Evolutionary conservation across 2,797 vertebrate genomes (phyloP).

Genomic region (Halcyon badia): DNA sequence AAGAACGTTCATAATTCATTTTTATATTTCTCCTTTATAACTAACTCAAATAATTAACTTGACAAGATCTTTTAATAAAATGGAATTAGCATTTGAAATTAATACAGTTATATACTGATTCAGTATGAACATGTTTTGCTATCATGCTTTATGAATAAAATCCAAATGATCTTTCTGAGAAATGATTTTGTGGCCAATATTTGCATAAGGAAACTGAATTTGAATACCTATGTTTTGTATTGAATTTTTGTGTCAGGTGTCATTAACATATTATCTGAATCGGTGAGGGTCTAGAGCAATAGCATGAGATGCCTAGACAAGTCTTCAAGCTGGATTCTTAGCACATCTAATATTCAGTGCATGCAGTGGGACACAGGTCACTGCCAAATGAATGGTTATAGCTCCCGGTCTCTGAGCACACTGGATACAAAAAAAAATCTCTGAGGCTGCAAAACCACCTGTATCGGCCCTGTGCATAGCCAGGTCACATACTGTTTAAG

Average conservation of each 20-base stretch:
- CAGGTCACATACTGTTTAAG: neutral
- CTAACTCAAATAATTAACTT: neutral
- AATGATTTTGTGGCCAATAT: neutral
- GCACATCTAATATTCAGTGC: fast-evolving
- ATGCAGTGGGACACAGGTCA: fast-evolving
- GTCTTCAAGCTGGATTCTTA: neutral
- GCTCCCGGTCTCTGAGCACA: neutral
- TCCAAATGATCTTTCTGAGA: neutral
- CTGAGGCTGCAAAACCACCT: neutral
- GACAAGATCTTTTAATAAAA: neutral
- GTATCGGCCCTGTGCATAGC: neutral
- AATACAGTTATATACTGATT: neutral
- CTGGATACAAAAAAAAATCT: neutral
- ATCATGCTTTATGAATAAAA: neutral
- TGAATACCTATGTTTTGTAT: neutral
- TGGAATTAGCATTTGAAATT: neutral
- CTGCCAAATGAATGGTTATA: neutral
- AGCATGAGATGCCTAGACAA: neutral
- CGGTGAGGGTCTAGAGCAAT: neutral
- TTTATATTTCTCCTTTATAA: neutral
- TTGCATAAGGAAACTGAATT: neutral
- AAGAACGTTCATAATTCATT: neutral
- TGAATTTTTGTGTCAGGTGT: neutral
- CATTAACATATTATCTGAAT: neutral
- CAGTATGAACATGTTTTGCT: neutral